Percentiles rank a stretch among this genome's conserved stretches.
Conservation (phyloP, 64 coral and sea anemone species). For the Acropora yongei region DNA sequence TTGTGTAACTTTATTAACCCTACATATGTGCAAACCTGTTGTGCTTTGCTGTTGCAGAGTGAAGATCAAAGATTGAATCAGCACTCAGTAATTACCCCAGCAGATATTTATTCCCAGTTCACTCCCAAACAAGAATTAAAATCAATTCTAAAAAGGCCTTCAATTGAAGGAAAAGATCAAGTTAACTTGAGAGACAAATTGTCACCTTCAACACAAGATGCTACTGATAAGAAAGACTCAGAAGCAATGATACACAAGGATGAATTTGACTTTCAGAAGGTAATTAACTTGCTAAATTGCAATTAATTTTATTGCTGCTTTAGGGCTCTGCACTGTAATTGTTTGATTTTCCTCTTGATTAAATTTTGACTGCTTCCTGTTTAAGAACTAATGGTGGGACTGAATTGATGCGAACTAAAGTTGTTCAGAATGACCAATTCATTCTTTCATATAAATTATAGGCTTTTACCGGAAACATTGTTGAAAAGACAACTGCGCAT, state of each 20-base stretch:
- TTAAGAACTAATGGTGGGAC: too few species aligned
- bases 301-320: too few species aligned
- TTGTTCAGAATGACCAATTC: neutral
- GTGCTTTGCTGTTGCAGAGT: slow-evolving; percentile 1
- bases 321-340: too few species aligned
- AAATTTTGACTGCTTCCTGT: too few species aligned
- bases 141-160: slow-evolving; percentile 37
- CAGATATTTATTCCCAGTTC: slow-evolving; percentile 41
- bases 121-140: slow-evolving; percentile 27
- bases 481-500: slow-evolving; percentile 26
- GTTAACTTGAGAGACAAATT: neutral
- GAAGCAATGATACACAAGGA: neutral
- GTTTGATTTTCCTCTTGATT: neutral
- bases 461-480: slow-evolving; percentile 43
- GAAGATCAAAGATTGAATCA: neutral
- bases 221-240: too few species aligned
- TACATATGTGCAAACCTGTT: neutral
- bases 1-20: neutral
- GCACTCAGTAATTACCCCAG: neutral
- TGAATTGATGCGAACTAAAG: too few species aligned
- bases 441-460: neutral
- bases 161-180: neutral
- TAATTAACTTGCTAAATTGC: neutral
- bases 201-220: neutral
- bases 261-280: slow-evolving; percentile 30